Evolutionary conservation across 2,797 vertebrate genomes (phyloP), one percentile per base, ranked within the genome.

Genomic region (Gouania willdenowi): DNA sequence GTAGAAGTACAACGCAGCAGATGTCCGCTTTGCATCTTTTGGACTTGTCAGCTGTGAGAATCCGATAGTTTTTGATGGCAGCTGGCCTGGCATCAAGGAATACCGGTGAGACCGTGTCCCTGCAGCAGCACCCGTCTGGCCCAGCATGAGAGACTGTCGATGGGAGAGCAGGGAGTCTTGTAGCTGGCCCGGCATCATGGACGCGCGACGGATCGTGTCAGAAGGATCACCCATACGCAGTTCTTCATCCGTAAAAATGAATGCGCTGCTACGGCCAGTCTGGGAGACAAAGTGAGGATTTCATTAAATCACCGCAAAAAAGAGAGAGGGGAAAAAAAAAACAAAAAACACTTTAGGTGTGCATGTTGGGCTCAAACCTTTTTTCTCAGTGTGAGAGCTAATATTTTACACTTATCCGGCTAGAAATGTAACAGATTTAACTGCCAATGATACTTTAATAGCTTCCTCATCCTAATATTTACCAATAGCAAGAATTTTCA

Each of bases 181-280:
- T 2, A 93, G 81, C 79, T 93, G 93, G 0, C 81, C 33, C 0
- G 94, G 91, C 65, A 91, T 87, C 71, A 88, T 77, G 36, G 92
- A 94, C 6, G 86, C 92, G 1, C 93, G 83, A 0, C 91, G 86
- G 62, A 98, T 84, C 0, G 94, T 97, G 69, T 95, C 95, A 1
- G 67, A 62, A 0, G 96, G 95, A 57, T 98, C 92, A 0, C 95
- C 95, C 0, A 49, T 89, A 26, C 92, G 92, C 34, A 98, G 58
- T 2, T 97, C 94, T 24, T 98, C 94, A 0, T 98, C 95, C 0
- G 94, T 93, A 71, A 93, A 83, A 23, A 23, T 3, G 4, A 88
- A 75, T 0, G 36, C 36, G 1, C 76, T 26, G 3, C 60, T 41
- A 3, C 66, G 22, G 27, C 74, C 61, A 5, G 77, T 48, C 85